phyloP scores from a whole-genome alignment of 1,140 invertebrate genomes.

The Macrocentrus cingulum region DNA sequence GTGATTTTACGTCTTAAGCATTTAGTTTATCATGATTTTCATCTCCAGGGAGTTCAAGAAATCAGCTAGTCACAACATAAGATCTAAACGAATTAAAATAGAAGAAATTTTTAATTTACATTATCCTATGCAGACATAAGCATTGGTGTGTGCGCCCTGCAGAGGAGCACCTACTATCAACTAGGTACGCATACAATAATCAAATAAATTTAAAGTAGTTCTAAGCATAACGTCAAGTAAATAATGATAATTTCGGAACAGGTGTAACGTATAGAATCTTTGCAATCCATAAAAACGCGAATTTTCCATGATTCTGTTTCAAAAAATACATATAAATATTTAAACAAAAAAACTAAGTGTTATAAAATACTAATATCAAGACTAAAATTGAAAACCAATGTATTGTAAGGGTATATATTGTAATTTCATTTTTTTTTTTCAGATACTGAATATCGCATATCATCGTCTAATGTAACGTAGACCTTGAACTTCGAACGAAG shows the following conservation, averaged over 20 bases:
- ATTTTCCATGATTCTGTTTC: too few species aligned
- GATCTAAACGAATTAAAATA: constrained; percentile 50
- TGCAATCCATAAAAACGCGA: too few species aligned
- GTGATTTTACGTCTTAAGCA: constrained; percentile 27
- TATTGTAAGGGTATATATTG: too few species aligned
- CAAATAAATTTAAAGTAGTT: too few species aligned
- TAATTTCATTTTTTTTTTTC: constrained; percentile 30
- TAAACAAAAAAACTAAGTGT: too few species aligned
- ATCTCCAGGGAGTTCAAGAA: constrained; percentile 36
- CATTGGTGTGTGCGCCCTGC: constrained; percentile 47
- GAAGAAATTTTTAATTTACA: constrained; percentile 49
- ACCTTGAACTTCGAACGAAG: constrained; percentile 40
- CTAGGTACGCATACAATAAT: constrained; percentile 52
- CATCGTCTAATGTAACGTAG: constrained; percentile 56
- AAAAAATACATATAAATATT: too few species aligned
- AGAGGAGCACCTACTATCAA: constrained; percentile 52
- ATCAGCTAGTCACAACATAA: constrained; percentile 54
- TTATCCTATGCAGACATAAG: constrained; percentile 46
- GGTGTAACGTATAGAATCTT: too few species aligned
- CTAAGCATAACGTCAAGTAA: too few species aligned
- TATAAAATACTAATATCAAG: too few species aligned
- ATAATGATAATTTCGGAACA: too few species aligned
- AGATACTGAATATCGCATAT: constrained; percentile 56
- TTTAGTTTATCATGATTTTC: constrained; percentile 39
- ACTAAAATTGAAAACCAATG: too few species aligned